Conservation (phyloP, 2,888 invertebrate genomes). For the Oligia latruncula region DNA sequence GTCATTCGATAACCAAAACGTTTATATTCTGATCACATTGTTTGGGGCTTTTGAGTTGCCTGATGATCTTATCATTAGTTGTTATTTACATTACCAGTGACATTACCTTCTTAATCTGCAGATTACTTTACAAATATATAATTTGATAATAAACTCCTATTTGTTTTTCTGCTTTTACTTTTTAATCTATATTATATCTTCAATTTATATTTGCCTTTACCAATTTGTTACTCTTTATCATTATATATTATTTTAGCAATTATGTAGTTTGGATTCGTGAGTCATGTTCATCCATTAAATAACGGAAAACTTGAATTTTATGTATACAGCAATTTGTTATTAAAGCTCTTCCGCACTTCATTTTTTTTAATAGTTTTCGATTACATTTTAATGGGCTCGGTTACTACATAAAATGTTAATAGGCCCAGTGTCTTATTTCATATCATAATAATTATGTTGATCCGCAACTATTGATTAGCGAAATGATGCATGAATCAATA, state of each 20-base stretch:
- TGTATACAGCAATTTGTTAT: conserved; percentile 14
- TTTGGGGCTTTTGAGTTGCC: conserved; percentile 13
- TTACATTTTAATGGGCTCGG: conserved; percentile 27
- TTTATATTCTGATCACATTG: conserved; percentile 21
- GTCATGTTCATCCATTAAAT: conserved; percentile 37
- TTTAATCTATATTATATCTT: background rate
- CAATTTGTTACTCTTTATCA: conserved; percentile 3
- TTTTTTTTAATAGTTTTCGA: conserved; percentile 52
- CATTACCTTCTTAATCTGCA: background rate
- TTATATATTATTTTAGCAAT: background rate
- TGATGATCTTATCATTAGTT: conserved; percentile 27
- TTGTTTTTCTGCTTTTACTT: conserved; percentile 8
- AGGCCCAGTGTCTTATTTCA: background rate
- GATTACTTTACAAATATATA: background rate
- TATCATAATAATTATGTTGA: background rate
- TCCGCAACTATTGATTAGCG: background rate
- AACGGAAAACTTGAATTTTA: conserved; percentile 37
- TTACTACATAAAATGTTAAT: conserved; percentile 10
- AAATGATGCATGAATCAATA: conserved; percentile 7
- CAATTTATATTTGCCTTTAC: conserved; percentile 1
- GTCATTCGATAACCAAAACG: conserved; percentile 38
- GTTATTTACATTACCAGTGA: conserved; percentile 8
- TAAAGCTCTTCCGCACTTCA: conserved; percentile 52
- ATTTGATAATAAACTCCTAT: background rate
- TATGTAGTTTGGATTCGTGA: conserved; percentile 18